Conservation (phyloP, 2,113 vertebrate species). For the Catharus fuscescens region DNA sequence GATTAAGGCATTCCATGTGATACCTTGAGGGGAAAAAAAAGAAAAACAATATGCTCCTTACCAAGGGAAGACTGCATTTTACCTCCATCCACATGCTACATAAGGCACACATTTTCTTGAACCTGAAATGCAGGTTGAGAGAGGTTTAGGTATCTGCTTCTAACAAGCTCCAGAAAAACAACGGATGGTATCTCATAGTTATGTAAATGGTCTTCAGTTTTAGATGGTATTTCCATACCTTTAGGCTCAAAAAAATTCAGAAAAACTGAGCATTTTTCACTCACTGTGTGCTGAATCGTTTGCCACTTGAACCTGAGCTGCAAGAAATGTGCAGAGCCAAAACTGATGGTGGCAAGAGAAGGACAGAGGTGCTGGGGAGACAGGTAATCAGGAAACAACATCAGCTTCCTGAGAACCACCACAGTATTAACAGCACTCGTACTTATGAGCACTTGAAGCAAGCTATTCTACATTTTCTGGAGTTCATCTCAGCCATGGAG, state of each 20-base stretch:
- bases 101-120: neutral
- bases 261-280: rapidly evolving
- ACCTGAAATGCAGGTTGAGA: neutral
- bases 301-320: neutral
- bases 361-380: neutral
- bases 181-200: neutral
- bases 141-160: neutral
- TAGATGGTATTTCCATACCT: neutral
- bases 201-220: neutral
- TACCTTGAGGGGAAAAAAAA: slow-evolving; percentile 74
- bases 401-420: neutral
- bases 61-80: neutral
- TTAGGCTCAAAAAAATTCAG: neutral
- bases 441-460: neutral
- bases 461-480: neutral
- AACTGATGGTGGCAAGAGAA: neutral
- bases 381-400: neutral
- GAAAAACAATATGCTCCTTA: neutral
- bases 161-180: neutral
- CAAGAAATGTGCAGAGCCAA: neutral
- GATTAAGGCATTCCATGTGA: slow-evolving; percentile 97
- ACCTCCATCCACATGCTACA: neutral
- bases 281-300: rapidly evolving
- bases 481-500: neutral
- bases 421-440: neutral